Percentiles rank a stretch among this genome's conserved stretches.
Evolutionary conservation across 2,888 invertebrate genomes (phyloP).

Genomic region (Leptopilina drosophilae): DNA sequence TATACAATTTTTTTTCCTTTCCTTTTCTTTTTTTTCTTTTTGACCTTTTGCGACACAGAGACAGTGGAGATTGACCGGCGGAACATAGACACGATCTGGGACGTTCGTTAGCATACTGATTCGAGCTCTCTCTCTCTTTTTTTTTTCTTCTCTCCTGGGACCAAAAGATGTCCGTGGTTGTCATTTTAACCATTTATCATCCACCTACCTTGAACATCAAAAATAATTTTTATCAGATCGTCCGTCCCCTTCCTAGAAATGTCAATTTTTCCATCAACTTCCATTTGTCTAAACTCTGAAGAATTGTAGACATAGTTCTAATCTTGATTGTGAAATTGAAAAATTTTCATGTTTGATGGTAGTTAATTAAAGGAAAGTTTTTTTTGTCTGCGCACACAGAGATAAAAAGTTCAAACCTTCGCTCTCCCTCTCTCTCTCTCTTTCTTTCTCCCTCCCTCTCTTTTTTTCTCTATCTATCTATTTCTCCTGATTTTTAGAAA

Average conservation of each 20-base stretch:
- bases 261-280: neutral
- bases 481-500: no score
- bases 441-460: no score
- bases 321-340: neutral
- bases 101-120: slow-evolving; percentile 41
- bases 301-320: neutral
- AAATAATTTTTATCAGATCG: slow-evolving; percentile 8
- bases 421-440: no score
- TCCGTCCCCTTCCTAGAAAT: neutral
- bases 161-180: slow-evolving; percentile 34
- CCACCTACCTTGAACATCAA: neutral
- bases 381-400: no score
- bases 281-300: neutral
- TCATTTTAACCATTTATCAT: slow-evolving; percentile 34
- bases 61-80: slow-evolving; percentile 19
- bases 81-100: slow-evolving; percentile 40
- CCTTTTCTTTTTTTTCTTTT: slow-evolving; percentile 21
- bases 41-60: slow-evolving; percentile 31
- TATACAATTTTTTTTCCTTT: neutral
- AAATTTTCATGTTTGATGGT: neutral
- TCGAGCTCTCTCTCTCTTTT: neutral
- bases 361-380: slow-evolving; percentile 33
- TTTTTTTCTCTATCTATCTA: no score
- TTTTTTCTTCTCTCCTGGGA: neutral
- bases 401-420: no score